These are phyloP conservation scores for Penaeus japonicus DNA, from an alignment of 1,140 invertebrate genomes.

Conservation along the genomic window DNA sequence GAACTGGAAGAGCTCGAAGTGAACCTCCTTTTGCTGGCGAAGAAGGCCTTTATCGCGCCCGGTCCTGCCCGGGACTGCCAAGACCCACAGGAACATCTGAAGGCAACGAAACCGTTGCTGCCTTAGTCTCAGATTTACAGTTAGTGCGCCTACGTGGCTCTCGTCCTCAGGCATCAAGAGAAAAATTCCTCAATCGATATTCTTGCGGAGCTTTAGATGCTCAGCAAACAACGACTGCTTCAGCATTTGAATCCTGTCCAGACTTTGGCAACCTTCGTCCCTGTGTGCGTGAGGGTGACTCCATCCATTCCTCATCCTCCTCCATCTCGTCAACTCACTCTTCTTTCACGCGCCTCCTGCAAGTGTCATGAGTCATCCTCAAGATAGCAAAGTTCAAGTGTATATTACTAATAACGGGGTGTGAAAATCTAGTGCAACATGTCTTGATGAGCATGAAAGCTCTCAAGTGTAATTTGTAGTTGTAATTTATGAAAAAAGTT, in stretches of 20 bases:
- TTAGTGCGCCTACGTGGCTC: conserved; percentile 42
- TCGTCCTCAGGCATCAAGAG: conserved; percentile 15
- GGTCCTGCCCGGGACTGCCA: conserved; percentile 44
- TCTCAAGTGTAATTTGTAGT: background rate
- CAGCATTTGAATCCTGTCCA: conserved; percentile 47
- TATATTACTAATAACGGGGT: background rate
- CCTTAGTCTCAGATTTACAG: conserved; percentile 32
- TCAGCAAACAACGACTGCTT: background rate
- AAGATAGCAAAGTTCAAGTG: background rate
- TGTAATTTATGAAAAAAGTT: conserved; percentile 16
- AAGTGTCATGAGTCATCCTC: conserved; percentile 34
- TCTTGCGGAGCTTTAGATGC: conserved; percentile 46
- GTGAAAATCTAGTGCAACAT: background rate
- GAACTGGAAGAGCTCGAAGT: conserved; percentile 30
- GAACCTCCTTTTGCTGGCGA: conserved; percentile 42
- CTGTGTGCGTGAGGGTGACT: conserved; percentile 43
- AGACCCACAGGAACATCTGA: conserved; percentile 3
- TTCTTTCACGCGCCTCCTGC: conserved; percentile 47
- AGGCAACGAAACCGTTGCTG: conserved; percentile 25
- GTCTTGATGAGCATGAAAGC: background rate
- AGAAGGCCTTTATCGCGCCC: conserved; percentile 46
- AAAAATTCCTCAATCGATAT: conserved; percentile 37
- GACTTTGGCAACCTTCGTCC: conserved; percentile 48
- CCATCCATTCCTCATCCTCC: conserved; percentile 47
- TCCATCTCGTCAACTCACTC: conserved; percentile 52